Conservation (phyloP, 2,113 vertebrate species). For the Erythrolamprus reginae region DNA sequence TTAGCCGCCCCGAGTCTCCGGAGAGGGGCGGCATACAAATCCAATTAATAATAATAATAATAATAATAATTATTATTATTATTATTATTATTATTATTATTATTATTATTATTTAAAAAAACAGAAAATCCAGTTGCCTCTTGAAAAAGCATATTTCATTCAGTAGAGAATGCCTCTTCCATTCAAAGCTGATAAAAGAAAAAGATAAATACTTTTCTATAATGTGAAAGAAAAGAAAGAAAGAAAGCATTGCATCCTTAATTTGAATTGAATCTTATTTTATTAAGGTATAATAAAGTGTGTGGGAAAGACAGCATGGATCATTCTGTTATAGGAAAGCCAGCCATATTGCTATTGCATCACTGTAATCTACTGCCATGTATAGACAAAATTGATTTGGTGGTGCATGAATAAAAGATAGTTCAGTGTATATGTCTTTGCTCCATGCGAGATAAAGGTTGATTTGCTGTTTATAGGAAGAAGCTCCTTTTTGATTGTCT, state of each 20-base stretch:
- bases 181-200: neutral
- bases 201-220: neutral
- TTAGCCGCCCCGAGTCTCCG: no score
- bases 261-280: neutral
- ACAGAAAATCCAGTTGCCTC: no score
- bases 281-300: neutral
- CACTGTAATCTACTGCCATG: slow-evolving; percentile 1
- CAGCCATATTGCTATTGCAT: slow-evolving; percentile 15
- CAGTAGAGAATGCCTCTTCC: neutral
- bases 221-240: no score
- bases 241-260: slow-evolving; percentile 10
- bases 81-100: no score
- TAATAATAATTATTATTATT: no score
- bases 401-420: slow-evolving; percentile 54
- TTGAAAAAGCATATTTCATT: no score
- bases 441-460: slow-evolving; percentile 42
- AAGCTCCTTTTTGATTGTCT: slow-evolving; percentile 61
- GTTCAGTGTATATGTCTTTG: slow-evolving; percentile 54
- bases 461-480: slow-evolving; percentile 61
- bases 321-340: neutral
- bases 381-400: slow-evolving; percentile 30
- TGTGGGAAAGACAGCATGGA: neutral
- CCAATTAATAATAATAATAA: no score
- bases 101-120: no score
- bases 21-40: no score